A percentile compares a stretch with the other conserved stretches of the same genome.
These are phyloP conservation scores for Ctenodactylus gundi DNA, from an alignment of 2,113 vertebrate species.

Conservation along the genomic window DNA sequence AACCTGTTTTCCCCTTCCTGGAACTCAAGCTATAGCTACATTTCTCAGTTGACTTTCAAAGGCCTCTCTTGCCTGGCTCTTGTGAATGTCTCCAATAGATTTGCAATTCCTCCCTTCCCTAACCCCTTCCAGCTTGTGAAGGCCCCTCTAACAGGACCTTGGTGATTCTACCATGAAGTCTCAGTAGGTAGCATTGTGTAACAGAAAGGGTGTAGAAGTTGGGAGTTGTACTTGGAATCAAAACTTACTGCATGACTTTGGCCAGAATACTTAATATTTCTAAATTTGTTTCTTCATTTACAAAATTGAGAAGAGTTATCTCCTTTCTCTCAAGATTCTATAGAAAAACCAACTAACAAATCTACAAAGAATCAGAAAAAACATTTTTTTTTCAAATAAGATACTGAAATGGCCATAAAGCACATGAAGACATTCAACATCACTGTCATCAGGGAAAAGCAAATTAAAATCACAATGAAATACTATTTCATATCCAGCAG, in stretches of 20 bases:
- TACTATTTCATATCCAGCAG: neutral
- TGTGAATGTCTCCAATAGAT: slow-evolving; percentile 19
- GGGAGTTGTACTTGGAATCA: neutral
- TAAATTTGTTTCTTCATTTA: slow-evolving; percentile 26
- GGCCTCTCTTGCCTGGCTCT: neutral
- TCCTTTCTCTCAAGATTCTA: slow-evolving; percentile 30
- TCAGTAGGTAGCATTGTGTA: neutral
- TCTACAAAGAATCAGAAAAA: neutral
- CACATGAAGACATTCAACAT: neutral
- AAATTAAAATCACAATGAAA: slow-evolving; percentile 16
- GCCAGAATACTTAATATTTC: slow-evolving; percentile 33
- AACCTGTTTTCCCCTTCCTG: neutral
- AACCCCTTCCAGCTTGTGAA: neutral
- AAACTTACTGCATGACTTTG: slow-evolving; percentile 26
- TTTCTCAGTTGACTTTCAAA: slow-evolving; percentile 18
- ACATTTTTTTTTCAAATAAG: slow-evolving; percentile 46
- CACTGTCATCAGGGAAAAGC: neutral
- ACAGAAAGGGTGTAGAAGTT: neutral
- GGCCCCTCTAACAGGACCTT: neutral
- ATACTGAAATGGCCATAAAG: slow-evolving; percentile 18
- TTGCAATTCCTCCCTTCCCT: neutral
- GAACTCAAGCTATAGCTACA: neutral
- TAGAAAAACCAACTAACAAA: slow-evolving; percentile 13
- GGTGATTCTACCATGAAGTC: neutral
- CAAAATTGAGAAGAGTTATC: neutral